Percentiles rank a stretch among this genome's conserved stretches.
phyloP scores from a whole-genome alignment of 2,888 invertebrate species.

The Drepana falcataria region DNA sequence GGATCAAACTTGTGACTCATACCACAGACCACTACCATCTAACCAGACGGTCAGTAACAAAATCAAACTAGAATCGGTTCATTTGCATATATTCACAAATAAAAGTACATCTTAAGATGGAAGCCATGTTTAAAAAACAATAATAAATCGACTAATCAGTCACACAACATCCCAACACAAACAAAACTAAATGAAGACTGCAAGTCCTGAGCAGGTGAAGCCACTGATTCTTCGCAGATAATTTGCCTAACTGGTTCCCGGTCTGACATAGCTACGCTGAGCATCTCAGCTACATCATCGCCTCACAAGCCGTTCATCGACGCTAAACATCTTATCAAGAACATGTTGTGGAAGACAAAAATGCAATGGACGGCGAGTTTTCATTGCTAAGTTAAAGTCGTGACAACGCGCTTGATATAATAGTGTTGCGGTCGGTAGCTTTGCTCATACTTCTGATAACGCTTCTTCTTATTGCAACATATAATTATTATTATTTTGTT shows the following conservation, averaged over 20 bases:
- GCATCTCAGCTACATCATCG: slow-evolving; percentile 11
- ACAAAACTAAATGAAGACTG: slow-evolving; percentile 45
- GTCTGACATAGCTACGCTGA: slow-evolving; percentile 43
- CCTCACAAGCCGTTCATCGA: slow-evolving; percentile 10
- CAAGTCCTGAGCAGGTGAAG: slow-evolving; percentile 55
- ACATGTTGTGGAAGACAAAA: neutral
- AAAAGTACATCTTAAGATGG: neutral
- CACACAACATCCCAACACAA: slow-evolving; percentile 17
- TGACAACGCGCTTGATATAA: slow-evolving; percentile 19
- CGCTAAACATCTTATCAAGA: neutral
- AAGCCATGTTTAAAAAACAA: slow-evolving; percentile 17
- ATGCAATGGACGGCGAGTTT: neutral
- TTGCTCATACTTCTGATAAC: slow-evolving; percentile 53
- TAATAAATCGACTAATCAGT: slow-evolving; percentile 25
- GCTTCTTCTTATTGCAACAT: slow-evolving; percentile 47
- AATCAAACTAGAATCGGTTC: neutral
- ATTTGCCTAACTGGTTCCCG: slow-evolving; percentile 72
- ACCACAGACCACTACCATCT: no score
- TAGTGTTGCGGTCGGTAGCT: slow-evolving; percentile 48
- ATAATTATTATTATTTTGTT: slow-evolving; percentile 71
- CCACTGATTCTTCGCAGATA: slow-evolving; percentile 67
- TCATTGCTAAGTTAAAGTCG: neutral
- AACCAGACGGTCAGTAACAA: no score
- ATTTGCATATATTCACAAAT: neutral
- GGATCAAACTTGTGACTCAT: no score